These are phyloP conservation scores for Proteles cristata DNA, from an alignment of 2,113 vertebrate genomes.

Conservation along the genomic window DNA sequence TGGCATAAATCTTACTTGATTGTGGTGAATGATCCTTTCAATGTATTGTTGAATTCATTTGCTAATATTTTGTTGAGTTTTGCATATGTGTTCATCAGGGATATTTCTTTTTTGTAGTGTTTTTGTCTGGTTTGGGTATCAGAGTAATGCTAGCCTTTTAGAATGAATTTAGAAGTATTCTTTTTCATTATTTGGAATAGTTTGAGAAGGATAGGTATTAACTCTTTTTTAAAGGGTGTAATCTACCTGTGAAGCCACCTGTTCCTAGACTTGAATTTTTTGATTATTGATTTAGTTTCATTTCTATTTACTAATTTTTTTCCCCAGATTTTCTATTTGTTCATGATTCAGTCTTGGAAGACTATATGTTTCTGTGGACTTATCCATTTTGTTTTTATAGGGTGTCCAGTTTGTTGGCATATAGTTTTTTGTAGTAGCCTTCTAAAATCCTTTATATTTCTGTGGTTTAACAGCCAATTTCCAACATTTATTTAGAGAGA, in stretches of 20 bases:
- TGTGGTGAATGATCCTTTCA: not conserved
- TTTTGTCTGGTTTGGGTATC: not conserved
- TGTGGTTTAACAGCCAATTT: not conserved
- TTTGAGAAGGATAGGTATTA: not conserved
- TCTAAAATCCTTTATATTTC: not conserved
- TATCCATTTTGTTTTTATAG: not conserved
- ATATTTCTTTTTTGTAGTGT: not conserved
- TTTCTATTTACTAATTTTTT: not conserved
- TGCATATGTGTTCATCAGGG: not conserved
- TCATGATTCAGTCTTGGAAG: not conserved
- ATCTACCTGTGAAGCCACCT: not conserved
- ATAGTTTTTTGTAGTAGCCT: not conserved
- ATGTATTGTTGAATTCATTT: not conserved
- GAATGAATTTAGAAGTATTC: not conserved
- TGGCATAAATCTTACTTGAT: not conserved
- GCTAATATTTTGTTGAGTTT: not conserved
- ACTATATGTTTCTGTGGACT: not conserved
- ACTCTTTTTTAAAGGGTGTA: not conserved
- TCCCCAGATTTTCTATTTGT: not conserved
- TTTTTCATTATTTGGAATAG: not conserved
- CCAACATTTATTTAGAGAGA: not conserved
- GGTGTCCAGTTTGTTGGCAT: not conserved
- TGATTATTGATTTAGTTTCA: not conserved
- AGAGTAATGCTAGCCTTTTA: not conserved
- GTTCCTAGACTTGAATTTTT: not conserved